Evolutionary conservation across 1,140 invertebrate species (phyloP).

Genomic region (Amyelois transitella): DNA sequence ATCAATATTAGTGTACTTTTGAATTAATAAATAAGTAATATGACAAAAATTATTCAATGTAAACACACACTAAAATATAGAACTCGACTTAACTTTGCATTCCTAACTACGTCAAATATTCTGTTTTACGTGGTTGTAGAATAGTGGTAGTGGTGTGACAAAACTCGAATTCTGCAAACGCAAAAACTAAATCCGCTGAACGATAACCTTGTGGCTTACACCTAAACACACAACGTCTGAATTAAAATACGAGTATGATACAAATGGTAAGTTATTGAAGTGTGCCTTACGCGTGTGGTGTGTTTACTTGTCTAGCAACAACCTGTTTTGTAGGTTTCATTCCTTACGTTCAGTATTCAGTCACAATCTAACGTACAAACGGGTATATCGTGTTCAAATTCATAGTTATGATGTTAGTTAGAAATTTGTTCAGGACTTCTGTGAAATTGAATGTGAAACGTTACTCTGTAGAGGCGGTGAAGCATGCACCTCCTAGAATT

Average conservation of each 20-base stretch:
- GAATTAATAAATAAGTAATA: no score
- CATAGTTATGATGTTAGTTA: constrained; percentile 30
- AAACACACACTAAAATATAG: no score
- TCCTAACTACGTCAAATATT: no score
- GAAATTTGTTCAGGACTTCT: constrained; percentile 26
- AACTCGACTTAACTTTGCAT: no score
- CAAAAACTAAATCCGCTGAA: background rate
- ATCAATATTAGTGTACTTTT: no score
- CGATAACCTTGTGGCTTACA: background rate
- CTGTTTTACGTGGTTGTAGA: no score
- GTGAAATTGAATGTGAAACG: constrained; percentile 27
- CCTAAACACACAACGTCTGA: background rate
- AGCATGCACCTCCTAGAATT: constrained; percentile 65
- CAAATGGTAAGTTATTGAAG: background rate
- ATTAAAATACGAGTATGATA: background rate
- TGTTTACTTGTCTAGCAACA: background rate
- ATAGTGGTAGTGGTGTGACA: no score
- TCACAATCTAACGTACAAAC: background rate
- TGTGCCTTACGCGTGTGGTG: background rate
- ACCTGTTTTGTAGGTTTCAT: background rate
- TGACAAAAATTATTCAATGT: no score
- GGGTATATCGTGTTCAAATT: background rate
- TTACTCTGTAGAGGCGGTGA: constrained; percentile 24
- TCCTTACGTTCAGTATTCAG: background rate
- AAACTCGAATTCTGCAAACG: background rate